Conservation (phyloP, 2,888 invertebrate genomes). For the Oscheius sp. region DNA sequence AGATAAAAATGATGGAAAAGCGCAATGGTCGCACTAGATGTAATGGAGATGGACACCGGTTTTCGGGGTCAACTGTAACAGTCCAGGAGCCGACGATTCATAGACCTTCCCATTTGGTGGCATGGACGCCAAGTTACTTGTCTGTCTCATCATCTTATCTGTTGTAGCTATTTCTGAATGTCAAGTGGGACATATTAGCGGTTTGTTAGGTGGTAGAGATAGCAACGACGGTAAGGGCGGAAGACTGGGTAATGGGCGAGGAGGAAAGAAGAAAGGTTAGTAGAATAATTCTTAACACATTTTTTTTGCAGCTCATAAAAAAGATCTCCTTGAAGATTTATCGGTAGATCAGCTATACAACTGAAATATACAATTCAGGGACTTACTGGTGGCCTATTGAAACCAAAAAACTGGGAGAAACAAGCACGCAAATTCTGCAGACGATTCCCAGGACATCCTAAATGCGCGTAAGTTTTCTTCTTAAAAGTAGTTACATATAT, state of each 20-base stretch:
- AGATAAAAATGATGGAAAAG: slow-evolving; percentile 9
- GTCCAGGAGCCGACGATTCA: not conserved
- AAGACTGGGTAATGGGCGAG: not conserved
- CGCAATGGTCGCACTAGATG: slow-evolving; percentile 1
- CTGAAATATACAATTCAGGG: not conserved
- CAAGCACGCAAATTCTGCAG: slow-evolving; percentile 39
- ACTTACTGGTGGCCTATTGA: not conserved
- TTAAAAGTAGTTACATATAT: not conserved
- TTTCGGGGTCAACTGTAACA: slow-evolving; percentile 28
- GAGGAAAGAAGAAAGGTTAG: slow-evolving; percentile 9
- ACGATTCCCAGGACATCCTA: slow-evolving; percentile 45
- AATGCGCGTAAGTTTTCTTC: slow-evolving; percentile 32
- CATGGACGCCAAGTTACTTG: slow-evolving; percentile 19
- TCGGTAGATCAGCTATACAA: not conserved
- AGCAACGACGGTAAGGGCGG: not conserved
- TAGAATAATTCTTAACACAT: not conserved
- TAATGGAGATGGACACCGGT: slow-evolving; percentile 23
- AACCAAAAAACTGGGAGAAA: not conserved
- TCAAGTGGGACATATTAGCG: no score
- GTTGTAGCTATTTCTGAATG: not conserved
- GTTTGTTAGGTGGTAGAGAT: not conserved
- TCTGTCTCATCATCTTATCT: not conserved
- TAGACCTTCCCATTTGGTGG: no score
- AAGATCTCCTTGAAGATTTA: slow-evolving; percentile 11
- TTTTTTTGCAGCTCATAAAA: not conserved